These are phyloP conservation scores for Sinelater perroti DNA, from an alignment of 2,888 invertebrate genomes.

Conservation along the genomic window DNA sequence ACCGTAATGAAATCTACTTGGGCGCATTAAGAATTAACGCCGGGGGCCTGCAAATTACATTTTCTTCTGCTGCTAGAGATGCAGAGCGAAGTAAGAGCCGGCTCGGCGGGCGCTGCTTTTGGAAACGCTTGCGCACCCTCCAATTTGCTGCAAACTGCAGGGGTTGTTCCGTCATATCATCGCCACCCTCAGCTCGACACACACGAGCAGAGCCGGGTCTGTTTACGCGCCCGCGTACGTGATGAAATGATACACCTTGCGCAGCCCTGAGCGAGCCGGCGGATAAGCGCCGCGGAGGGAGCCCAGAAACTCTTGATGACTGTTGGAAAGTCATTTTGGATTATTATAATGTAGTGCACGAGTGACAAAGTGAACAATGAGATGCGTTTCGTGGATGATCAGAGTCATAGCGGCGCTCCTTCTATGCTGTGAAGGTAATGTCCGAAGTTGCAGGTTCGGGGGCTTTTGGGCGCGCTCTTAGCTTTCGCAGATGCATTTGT, in stretches of 20 bases:
- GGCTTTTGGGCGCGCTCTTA: neutral
- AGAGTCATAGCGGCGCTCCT: slow-evolving; percentile 25
- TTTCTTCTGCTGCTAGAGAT: slow-evolving; percentile 33
- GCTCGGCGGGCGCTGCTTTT: slow-evolving; percentile 34
- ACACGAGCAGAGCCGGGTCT: slow-evolving; percentile 25
- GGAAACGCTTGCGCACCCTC: slow-evolving; percentile 38
- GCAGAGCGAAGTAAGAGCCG: slow-evolving; percentile 32
- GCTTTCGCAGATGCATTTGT: slow-evolving; percentile 7
- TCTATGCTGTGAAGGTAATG: slow-evolving; percentile 30
- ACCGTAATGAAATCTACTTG: slow-evolving; percentile 38
- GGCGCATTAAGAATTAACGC: slow-evolving; percentile 39
- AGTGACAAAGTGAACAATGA: slow-evolving; percentile 36
- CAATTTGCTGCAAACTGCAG: slow-evolving; percentile 37
- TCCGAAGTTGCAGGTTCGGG: neutral
- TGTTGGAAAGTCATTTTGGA: slow-evolving; percentile 8
- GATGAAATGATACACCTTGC: slow-evolving; percentile 29
- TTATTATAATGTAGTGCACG: slow-evolving; percentile 31
- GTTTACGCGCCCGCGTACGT: slow-evolving; percentile 35
- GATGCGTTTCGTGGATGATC: slow-evolving; percentile 33
- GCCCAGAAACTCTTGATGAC: neutral
- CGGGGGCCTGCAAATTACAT: slow-evolving; percentile 37
- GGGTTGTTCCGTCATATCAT: slow-evolving; percentile 38
- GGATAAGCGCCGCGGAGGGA: slow-evolving; percentile 10
- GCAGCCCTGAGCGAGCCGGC: slow-evolving; percentile 9
- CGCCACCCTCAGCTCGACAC: slow-evolving; percentile 32